These are phyloP conservation scores for Sebastes steindachneri DNA, from an alignment of 2,797 vertebrate genomes.

Conservation along the genomic window DNA sequence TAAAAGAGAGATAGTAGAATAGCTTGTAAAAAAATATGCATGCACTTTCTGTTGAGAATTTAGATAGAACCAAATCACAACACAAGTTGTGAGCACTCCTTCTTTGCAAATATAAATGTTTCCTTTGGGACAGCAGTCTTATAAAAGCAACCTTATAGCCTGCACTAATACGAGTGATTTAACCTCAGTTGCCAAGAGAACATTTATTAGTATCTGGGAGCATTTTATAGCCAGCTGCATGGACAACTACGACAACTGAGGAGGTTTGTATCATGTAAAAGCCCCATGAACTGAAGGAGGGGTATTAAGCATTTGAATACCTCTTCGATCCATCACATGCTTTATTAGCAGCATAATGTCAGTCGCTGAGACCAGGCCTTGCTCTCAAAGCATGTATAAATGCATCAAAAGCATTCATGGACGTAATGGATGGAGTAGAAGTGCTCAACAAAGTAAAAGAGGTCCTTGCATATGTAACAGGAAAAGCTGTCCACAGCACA, in stretches of 20 bases:
- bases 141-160: slow-evolving; percentile 2
- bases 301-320: not conserved
- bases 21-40: not conserved
- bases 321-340: not conserved
- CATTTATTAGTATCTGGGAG: slow-evolving; percentile 18
- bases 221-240: slow-evolving; percentile 21
- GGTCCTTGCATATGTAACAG: not conserved
- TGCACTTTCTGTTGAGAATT: not conserved
- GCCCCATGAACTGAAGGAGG: not conserved
- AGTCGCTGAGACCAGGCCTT: not conserved
- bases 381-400: not conserved
- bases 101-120: slow-evolving; percentile 14
- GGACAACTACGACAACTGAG: not conserved
- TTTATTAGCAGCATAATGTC: not conserved
- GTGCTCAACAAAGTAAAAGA: not conserved
- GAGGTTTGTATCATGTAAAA: not conserved
- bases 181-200: slow-evolving; percentile 5
- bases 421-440: not conserved
- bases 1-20: not conserved
- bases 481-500: not conserved
- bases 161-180: slow-evolving; percentile 9
- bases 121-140: slow-evolving; percentile 6
- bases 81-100: not conserved
- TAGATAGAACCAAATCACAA: not conserved
- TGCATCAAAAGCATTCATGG: not conserved